Percentiles rank a stretch among this genome's conserved stretches.
Conservation (phyloP, 2,113 vertebrate species). For the Bolborhynchus lineola region DNA sequence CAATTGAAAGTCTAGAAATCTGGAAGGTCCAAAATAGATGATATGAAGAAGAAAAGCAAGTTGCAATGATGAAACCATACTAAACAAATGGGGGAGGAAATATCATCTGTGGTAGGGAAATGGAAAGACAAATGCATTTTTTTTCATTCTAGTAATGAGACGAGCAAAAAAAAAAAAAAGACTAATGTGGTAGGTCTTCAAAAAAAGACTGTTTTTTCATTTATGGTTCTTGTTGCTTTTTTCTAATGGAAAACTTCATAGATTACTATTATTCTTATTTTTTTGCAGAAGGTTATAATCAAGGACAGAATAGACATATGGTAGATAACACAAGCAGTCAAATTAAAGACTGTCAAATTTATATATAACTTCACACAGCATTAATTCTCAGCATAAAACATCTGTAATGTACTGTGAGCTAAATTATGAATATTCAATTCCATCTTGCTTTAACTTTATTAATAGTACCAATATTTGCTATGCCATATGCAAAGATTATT, state of each 20-base stretch:
- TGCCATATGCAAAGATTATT: constrained; percentile 1
- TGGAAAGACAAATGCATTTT: neutral
- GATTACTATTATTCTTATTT: neutral
- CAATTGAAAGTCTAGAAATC: neutral
- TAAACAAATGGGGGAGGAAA: neutral
- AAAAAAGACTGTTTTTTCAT: neutral
- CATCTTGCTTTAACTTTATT: constrained; percentile 7
- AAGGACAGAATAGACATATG: constrained; percentile 16
- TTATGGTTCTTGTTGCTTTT: neutral
- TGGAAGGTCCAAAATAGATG: neutral
- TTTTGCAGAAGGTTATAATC: neutral
- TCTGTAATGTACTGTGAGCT: neutral
- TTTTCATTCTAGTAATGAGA: neutral
- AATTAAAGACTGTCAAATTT: constrained; percentile 1
- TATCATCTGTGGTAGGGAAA: neutral
- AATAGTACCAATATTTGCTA: constrained; percentile 42
- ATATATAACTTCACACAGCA: constrained; percentile 6
- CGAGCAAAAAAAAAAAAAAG: neutral
- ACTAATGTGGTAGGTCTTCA: neutral
- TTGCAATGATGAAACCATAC: neutral
- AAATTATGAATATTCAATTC: constrained; percentile 26
- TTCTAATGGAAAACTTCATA: neutral
- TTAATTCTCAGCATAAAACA: constrained; percentile 20
- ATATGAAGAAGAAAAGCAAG: neutral
- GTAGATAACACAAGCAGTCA: neutral